A percentile compares a stretch with the other conserved stretches of the same genome.
phyloP scores from a whole-genome alignment of 2,113 vertebrate species.

The Acinonyx jubatus region DNA sequence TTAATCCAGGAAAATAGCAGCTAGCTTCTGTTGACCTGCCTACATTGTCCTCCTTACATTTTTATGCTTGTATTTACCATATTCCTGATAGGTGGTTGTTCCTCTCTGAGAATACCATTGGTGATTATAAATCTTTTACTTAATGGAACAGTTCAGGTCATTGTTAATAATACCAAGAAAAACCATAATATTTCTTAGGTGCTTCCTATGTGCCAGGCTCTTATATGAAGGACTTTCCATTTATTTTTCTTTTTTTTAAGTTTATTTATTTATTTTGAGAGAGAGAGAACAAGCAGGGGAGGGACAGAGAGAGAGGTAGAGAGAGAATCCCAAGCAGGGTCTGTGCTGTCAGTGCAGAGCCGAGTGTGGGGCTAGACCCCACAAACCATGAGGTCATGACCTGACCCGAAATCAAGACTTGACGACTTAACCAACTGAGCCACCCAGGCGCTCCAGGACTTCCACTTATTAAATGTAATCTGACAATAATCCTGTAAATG shows the following conservation, averaged over 20 bases:
- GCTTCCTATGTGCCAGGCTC: not conserved
- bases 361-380: no score
- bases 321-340: no score
- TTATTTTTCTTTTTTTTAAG: not conserved
- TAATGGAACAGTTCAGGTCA: not conserved
- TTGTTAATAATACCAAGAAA: not conserved
- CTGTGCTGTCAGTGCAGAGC: no score
- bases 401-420: no score
- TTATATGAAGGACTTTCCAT: not conserved
- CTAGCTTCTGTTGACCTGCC: not conserved
- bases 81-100: not conserved
- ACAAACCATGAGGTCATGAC: no score
- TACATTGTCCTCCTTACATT: not conserved
- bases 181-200: not conserved
- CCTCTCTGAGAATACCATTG: not conserved
- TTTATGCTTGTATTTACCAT: not conserved
- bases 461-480: not conserved
- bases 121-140: not conserved
- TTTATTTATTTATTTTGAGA: no score
- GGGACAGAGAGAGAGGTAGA: no score
- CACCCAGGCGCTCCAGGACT: not conserved
- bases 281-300: no score
- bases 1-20: not conserved
- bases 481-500: not conserved
- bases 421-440: no score